Evolutionary conservation across 2,113 vertebrate species (phyloP).

Genomic region (Mustelus asterias): DNA sequence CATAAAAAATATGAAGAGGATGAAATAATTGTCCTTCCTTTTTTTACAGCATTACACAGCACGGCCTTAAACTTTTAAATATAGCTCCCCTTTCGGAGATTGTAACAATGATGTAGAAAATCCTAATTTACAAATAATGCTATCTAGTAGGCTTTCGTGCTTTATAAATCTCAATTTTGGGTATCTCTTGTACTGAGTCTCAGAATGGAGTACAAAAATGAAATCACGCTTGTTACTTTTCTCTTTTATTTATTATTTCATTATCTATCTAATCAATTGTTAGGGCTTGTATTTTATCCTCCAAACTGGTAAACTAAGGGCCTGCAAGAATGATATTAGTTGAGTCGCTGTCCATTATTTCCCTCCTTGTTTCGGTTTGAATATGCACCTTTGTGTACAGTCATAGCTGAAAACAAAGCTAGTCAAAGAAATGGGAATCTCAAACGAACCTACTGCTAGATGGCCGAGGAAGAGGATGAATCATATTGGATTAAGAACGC

Average conservation of each 20-base stretch:
- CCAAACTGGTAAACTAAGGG: neutral
- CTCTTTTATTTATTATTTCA: neutral
- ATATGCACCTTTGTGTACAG: neutral
- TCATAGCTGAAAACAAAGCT: neutral
- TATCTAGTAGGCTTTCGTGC: neutral
- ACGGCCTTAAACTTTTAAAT: neutral
- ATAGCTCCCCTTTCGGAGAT: neutral
- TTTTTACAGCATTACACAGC: too few species aligned
- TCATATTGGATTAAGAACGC: too few species aligned
- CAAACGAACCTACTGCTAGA: neutral
- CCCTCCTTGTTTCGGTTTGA: neutral
- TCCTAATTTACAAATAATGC: neutral
- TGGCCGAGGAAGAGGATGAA: neutral
- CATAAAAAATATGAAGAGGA: neutral
- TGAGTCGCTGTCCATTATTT: neutral
- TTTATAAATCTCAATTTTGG: neutral
- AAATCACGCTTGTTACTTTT: neutral
- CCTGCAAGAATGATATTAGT: neutral
- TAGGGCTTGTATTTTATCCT: neutral
- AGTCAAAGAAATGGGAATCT: neutral
- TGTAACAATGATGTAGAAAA: neutral
- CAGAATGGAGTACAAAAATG: neutral
- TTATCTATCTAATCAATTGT: neutral
- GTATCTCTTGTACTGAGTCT: neutral
- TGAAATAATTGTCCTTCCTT: too few species aligned